These are phyloP conservation scores for Dissostichus mawsoni DNA, from an alignment of 2,113 vertebrate species.

Conservation along the genomic window DNA sequence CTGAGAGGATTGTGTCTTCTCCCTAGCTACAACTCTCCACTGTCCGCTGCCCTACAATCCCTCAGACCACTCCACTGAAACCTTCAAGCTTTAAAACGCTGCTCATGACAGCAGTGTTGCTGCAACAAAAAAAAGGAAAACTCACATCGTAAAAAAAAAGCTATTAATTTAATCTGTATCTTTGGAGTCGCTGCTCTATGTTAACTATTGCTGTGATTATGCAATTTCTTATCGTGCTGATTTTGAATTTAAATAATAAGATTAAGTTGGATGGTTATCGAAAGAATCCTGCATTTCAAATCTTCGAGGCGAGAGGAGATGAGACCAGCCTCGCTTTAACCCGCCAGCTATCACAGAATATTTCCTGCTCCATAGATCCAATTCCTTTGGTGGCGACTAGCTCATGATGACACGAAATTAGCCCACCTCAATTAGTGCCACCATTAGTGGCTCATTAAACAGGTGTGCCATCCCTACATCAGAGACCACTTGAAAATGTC, in stretches of 20 bases:
- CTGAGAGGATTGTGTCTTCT: conserved; percentile 74
- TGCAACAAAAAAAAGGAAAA: conserved; percentile 13
- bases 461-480: conserved; percentile 64
- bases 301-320: conserved; percentile 3
- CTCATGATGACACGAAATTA: conserved; percentile 70
- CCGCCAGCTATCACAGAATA: conserved; percentile 26
- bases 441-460: conserved; percentile 77
- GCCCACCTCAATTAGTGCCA: conserved; percentile 66
- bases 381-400: conserved; percentile 44
- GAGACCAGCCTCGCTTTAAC: not conserved
- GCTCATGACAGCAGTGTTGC: conserved; percentile 50
- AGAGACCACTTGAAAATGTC: conserved; percentile 62
- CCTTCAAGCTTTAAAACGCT: conserved; percentile 58
- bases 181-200: conserved; percentile 10
- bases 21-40: conserved; percentile 75
- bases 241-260: conserved; percentile 13
- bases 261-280: not conserved
- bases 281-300: conserved; percentile 14
- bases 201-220: conserved; percentile 14
- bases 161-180: conserved; percentile 32
- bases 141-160: conserved; percentile 7
- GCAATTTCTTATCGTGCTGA: not conserved
- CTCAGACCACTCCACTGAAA: conserved; percentile 58
- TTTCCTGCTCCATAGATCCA: conserved; percentile 36
- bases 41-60: conserved; percentile 70